Evolutionary conservation across 2,113 vertebrate genomes (phyloP).

Genomic region (Amazona vittata): DNA sequence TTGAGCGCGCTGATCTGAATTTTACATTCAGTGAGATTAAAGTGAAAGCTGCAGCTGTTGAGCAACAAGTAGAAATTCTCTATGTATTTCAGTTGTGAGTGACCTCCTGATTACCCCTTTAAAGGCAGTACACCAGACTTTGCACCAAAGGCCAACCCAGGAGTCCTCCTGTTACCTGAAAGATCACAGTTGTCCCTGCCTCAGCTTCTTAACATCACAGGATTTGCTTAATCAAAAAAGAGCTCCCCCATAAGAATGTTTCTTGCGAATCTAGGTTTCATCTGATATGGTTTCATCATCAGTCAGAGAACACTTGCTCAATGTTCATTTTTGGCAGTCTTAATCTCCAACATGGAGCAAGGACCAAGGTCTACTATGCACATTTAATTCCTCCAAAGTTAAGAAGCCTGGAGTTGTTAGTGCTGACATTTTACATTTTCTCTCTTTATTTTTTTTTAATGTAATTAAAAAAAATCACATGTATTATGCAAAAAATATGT

Average conservation of each 20-base stretch:
- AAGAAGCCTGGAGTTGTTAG: neutral
- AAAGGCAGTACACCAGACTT: neutral
- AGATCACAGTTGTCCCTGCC: neutral
- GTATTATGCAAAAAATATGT: neutral
- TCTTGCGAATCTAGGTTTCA: neutral
- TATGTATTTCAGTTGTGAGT: neutral
- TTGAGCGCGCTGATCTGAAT: neutral
- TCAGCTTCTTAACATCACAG: neutral
- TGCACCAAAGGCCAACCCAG: neutral
- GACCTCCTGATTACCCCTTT: neutral
- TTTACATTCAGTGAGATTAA: neutral
- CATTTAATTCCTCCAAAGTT: neutral
- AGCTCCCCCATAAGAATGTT: neutral
- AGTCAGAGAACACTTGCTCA: neutral
- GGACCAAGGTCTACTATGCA: neutral
- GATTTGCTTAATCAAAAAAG: neutral
- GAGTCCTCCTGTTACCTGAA: neutral
- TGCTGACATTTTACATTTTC: neutral
- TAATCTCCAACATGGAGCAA: neutral
- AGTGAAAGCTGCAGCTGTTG: neutral
- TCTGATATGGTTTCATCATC: neutral
- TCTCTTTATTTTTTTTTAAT: neutral
- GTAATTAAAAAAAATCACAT: neutral
- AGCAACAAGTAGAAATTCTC: neutral
- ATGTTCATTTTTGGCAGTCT: neutral